These are phyloP conservation scores for Sebastes schlegelii DNA, from an alignment of 2,113 vertebrate genomes.

Conservation along the genomic window DNA sequence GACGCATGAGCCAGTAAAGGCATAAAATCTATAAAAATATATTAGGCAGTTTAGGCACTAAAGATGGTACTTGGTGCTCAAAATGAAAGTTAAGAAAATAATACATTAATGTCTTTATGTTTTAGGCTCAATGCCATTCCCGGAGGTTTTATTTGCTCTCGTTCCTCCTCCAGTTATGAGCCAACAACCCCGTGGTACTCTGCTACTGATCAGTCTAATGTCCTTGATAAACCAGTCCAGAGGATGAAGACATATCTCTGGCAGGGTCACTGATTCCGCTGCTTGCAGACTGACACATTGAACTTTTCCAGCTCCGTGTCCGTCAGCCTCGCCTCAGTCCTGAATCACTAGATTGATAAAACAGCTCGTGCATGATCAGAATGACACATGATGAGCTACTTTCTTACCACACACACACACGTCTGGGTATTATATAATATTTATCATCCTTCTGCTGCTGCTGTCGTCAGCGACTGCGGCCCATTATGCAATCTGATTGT, in stretches of 20 bases:
- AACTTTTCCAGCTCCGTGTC: conserved; percentile 22
- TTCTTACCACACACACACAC: conserved; percentile 31
- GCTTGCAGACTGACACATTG: conserved; percentile 10
- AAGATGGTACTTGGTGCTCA: not conserved
- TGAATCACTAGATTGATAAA: conserved; percentile 42
- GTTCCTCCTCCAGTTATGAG: not conserved
- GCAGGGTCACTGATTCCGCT: conserved; percentile 19
- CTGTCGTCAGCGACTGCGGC: conserved; percentile 38
- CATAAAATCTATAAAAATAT: not conserved
- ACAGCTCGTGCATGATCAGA: conserved; percentile 27
- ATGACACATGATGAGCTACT: conserved; percentile 51
- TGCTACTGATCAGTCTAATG: not conserved
- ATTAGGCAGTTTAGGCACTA: not conserved
- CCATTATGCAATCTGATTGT: conserved; percentile 44
- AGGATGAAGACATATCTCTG: conserved; percentile 12
- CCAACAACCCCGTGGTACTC: not conserved
- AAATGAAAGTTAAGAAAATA: not conserved
- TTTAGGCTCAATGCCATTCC: not conserved
- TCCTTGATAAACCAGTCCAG: conserved; percentile 25
- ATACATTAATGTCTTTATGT: conserved; percentile 1
- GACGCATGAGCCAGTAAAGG: not conserved
- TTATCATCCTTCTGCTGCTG: conserved; percentile 53
- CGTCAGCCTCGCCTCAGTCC: conserved; percentile 32
- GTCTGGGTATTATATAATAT: conserved; percentile 31
- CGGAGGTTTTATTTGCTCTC: conserved; percentile 5